Evolutionary conservation across 2,888 invertebrate species (phyloP), one percentile per base, ranked within the genome.

Genomic region (Drosophila anomalata): DNA sequence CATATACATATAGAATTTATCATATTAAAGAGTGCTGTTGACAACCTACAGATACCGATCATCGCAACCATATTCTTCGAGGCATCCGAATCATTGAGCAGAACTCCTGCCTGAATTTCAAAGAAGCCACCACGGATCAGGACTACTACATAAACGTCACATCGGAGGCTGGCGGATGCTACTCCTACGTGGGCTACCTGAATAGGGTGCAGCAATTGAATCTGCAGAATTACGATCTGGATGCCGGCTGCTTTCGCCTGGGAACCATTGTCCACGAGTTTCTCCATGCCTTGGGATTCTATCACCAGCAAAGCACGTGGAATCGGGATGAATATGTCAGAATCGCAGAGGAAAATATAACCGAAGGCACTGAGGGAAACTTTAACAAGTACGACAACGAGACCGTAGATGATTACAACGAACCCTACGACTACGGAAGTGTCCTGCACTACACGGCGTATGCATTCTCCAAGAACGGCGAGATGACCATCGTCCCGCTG

Each of bases 381-480:
- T 96, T 96, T 89, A 93, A 93, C 57, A 96, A 95, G 88, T 93
- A 94, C 0, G 92, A 93, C 8, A 87, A 91, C 29, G 90, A 91
- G n/a, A 91, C 90, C n/a, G 93, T 94, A 0, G 92, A 93, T 47
- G 94, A 93, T 33, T 95, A 93, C 85, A 95, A 94, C 1, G 93
- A 96, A 29, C 90, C 92, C 0, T 96, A 96, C 82, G 96, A 96
- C 89, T 96, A 94, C 89, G 93, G 93, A 75, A 96, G 96, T 74
- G 95, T 96, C 2, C 95, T 96, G 96, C 96, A 96, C 87, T 96
- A 96, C 89, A 95, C 95, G 0, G 93, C 93, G 12, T 94, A 93
- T 36, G 96, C 96, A 0, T 96, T 96, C 91, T 94, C 95, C 0
- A 93, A 89, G 66, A 96, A 96, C 88, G 93, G 94, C 0, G 90